Percentiles rank a stretch among this genome's conserved stretches.
These are phyloP conservation scores for Dione vanillae DNA, from an alignment of 2,888 invertebrate species.

Conservation along the genomic window DNA sequence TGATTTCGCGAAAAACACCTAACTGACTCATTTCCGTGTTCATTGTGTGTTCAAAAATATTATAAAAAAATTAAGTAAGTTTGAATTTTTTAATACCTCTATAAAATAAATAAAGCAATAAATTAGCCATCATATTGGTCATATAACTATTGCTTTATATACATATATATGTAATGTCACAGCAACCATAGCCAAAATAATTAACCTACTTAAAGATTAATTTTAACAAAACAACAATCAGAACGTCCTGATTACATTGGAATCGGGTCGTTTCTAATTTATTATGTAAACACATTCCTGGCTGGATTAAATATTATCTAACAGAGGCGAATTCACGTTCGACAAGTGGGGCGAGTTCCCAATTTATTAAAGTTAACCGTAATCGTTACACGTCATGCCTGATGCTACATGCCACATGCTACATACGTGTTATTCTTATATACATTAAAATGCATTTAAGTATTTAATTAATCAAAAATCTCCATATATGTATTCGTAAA, in stretches of 20 bases:
- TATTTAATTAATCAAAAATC: no score
- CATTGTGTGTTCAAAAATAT: no score
- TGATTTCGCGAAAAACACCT: neutral
- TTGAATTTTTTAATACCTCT: no score
- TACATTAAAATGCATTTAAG: no score
- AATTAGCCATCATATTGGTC: no score
- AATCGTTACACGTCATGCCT: slow-evolving; percentile 26
- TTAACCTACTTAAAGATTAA: neutral
- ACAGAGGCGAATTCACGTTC: slow-evolving; percentile 35
- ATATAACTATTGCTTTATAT: no score
- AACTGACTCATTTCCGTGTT: neutral
- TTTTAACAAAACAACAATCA: neutral
- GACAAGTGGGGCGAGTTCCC: slow-evolving; percentile 36
- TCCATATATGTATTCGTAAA: no score
- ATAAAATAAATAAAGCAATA: no score
- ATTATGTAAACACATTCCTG: slow-evolving; percentile 43
- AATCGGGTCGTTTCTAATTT: slow-evolving; percentile 40
- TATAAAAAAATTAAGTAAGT: no score
- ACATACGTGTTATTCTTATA: neutral
- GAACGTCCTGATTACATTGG: slow-evolving; percentile 24
- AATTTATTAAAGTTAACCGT: slow-evolving; percentile 34
- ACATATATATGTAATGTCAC: no score
- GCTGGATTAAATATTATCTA: slow-evolving; percentile 41
- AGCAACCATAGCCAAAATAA: neutral
- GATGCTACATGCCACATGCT: slow-evolving; percentile 2